Percentiles rank a stretch among this genome's conserved stretches.
phyloP scores from a whole-genome alignment of 1,140 invertebrate species.

The Thrips palmi region DNA sequence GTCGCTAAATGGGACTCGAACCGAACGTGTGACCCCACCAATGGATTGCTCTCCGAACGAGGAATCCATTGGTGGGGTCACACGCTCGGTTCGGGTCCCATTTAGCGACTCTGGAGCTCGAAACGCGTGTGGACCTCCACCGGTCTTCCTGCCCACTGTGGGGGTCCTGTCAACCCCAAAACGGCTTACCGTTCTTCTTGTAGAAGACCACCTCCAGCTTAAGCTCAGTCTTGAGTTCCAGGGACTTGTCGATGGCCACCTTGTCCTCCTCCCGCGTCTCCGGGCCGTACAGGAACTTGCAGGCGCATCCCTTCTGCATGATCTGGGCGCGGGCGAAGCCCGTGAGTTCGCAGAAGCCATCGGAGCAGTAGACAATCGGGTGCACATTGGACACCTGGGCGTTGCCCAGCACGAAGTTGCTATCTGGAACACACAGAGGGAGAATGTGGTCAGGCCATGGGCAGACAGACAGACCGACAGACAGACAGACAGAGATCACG shows the following conservation, averaged over 20 bases:
- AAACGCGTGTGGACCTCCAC: too few species aligned
- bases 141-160: too few species aligned
- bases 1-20: too few species aligned
- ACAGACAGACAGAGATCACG: too few species aligned
- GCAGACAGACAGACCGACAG: neutral
- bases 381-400: constrained; percentile 74
- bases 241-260: constrained; percentile 68
- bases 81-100: too few species aligned
- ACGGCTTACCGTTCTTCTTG: constrained; percentile 76
- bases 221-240: constrained; percentile 76
- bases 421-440: constrained; percentile 52
- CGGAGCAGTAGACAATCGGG: constrained; percentile 94
- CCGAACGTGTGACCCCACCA: too few species aligned
- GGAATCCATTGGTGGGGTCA: too few species aligned
- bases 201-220: constrained; percentile 90
- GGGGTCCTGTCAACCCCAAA: too few species aligned
- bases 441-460: constrained; percentile 4
- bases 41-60: too few species aligned
- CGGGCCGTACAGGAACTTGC: constrained; percentile 84
- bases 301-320: constrained; percentile 92
- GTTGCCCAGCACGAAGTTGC: constrained; percentile 94
- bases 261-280: constrained; percentile 81
- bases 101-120: too few species aligned
- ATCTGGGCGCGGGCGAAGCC: constrained; percentile 85
- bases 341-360: constrained; percentile 93